Evolutionary conservation across 2,888 invertebrate genomes (phyloP).

Genomic region (Cerastis rubricosa): DNA sequence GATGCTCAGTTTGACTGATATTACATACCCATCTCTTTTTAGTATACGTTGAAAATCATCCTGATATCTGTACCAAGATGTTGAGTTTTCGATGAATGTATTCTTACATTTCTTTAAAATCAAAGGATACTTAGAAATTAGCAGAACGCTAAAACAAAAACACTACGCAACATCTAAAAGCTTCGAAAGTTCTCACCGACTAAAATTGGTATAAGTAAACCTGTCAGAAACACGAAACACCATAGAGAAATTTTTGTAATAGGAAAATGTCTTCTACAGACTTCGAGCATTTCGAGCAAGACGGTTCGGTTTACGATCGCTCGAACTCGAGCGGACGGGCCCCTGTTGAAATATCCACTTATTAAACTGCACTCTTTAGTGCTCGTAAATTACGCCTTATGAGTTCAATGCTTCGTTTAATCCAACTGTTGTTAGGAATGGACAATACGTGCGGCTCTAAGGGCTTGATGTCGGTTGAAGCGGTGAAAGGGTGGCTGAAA

Average conservation of each 20-base stretch:
- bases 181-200: not conserved
- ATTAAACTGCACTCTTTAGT: slow-evolving; percentile 83
- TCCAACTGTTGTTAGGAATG: slow-evolving; percentile 70
- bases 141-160: slow-evolving; percentile 9
- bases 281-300: slow-evolving; percentile 50
- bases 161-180: slow-evolving; percentile 22
- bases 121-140: slow-evolving; percentile 10
- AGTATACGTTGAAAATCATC: not conserved
- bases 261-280: slow-evolving; percentile 65
- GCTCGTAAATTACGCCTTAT: slow-evolving; percentile 84
- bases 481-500: slow-evolving; percentile 24
- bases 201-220: slow-evolving; percentile 47
- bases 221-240: slow-evolving; percentile 55
- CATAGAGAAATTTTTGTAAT: slow-evolving; percentile 63
- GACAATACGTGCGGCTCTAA: slow-evolving; percentile 66
- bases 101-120: too few relatives aligned
- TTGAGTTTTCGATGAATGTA: not conserved
- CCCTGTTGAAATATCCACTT: slow-evolving; percentile 82
- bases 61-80: not conserved
- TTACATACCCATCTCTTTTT: not conserved
- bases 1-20: not conserved
- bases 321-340: slow-evolving; percentile 65
- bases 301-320: slow-evolving; percentile 75
- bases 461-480: slow-evolving; percentile 22
- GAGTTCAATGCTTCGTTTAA: slow-evolving; percentile 84